Conservation (phyloP, 2,113 vertebrate genomes). For the Calyptommatus sinebrachiatus region DNA sequence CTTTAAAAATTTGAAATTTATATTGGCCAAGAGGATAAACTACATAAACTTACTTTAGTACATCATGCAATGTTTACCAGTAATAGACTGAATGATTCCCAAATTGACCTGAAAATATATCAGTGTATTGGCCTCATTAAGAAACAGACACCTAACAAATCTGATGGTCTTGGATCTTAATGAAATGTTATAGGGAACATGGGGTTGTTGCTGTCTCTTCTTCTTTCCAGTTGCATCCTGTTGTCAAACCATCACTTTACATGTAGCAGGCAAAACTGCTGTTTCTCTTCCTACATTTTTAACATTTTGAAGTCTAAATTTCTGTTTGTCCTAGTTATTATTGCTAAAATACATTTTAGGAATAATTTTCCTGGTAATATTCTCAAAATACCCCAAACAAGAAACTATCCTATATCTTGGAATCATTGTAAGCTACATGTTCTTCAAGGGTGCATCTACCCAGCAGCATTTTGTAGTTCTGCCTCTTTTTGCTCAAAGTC, state of each 20-base stretch:
- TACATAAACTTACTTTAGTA: neutral
- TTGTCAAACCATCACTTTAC: neutral
- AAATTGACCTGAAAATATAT: neutral
- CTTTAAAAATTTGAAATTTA: neutral
- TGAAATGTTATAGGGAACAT: neutral
- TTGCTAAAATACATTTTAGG: too few species aligned
- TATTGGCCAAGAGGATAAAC: neutral
- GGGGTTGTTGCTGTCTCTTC: neutral
- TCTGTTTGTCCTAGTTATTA: neutral
- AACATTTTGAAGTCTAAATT: too few species aligned
- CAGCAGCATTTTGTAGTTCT: too few species aligned
- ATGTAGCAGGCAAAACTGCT: neutral
- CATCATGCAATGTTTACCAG: neutral
- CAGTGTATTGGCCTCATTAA: neutral
- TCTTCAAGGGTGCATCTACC: too few species aligned
- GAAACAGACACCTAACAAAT: neutral
- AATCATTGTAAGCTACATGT: too few species aligned
- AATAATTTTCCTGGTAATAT: too few species aligned
- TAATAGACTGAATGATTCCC: neutral
- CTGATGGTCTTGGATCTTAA: neutral
- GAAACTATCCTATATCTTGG: too few species aligned
- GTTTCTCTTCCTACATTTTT: too few species aligned
- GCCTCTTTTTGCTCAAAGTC: too few species aligned
- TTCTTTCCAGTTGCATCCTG: neutral
- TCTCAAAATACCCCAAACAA: too few species aligned